phyloP scores from a whole-genome alignment of 2,888 invertebrate species.

The Ormyrus rosae region DNA sequence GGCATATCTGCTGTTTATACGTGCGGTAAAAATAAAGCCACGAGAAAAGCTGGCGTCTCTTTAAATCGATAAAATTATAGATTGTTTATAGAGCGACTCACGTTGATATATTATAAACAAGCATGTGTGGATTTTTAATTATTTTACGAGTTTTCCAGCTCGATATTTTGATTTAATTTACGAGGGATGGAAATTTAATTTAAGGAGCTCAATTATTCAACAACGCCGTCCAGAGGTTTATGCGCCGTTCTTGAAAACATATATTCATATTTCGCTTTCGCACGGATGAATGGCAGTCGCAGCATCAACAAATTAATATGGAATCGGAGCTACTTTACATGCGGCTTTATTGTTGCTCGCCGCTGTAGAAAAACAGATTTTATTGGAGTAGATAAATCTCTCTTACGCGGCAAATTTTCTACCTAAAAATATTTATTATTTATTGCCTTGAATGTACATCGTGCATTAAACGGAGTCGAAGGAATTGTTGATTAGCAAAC shows the following conservation, averaged over 20 bases:
- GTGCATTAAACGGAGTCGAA: not conserved
- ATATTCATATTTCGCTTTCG: not conserved
- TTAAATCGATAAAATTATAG: not conserved
- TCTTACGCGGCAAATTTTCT: not conserved
- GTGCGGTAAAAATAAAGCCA: not conserved
- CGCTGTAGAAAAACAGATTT: not conserved
- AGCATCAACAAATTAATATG: constrained; percentile 8
- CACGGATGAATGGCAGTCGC: not conserved
- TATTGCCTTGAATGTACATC: not conserved
- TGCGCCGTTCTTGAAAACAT: not conserved
- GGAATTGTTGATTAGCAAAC: not conserved
- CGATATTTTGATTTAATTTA: no score
- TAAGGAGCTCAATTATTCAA: no score
- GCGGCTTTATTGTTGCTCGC: not conserved
- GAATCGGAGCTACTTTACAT: constrained; percentile 18
- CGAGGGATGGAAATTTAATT: no score
- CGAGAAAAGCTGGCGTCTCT: not conserved
- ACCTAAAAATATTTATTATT: not conserved
- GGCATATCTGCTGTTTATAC: no score
- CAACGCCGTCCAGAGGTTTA: no score
- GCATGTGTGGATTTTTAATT: not conserved
- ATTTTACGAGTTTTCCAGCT: not conserved
- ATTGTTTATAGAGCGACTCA: not conserved
- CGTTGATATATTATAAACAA: constrained; percentile 1
- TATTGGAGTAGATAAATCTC: not conserved